Conservation (phyloP, 2,888 invertebrate genomes). For the Mythimna loreyi region DNA sequence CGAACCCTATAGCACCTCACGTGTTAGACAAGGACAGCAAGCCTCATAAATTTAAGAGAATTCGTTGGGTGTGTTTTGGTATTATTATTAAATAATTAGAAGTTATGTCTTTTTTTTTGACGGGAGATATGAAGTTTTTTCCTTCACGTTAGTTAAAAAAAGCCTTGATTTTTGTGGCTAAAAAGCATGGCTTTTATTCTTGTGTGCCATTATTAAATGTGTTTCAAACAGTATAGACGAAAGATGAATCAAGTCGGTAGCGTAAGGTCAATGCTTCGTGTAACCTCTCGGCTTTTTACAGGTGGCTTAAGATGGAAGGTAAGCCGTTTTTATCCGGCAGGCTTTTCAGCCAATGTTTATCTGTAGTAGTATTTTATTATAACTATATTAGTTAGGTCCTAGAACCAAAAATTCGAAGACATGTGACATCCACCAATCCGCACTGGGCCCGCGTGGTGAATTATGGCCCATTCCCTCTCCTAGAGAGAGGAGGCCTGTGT, state of each 20-base stretch:
- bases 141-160: not conserved
- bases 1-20: conserved; percentile 34
- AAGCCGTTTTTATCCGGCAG: no score
- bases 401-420: no score
- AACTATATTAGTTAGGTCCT: no score
- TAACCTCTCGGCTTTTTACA: not conserved
- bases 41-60: conserved; percentile 73
- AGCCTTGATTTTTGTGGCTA: not conserved
- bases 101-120: conserved; percentile 8
- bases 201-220: not conserved
- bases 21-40: conserved; percentile 61
- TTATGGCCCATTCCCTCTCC: no score
- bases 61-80: conserved; percentile 33
- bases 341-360: no score
- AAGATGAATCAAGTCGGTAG: not conserved
- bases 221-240: not conserved
- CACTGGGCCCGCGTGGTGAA: no score
- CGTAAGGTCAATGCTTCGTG: not conserved
- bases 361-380: no score
- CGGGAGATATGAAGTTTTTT: conserved; percentile 3
- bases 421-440: no score
- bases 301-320: not conserved
- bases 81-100: conserved; percentile 43
- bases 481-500: no score
- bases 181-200: no score